A percentile compares a stretch with the other conserved stretches of the same genome.
Conservation (phyloP, 2,888 invertebrate species). For the Hydrotaea cyrtoneurina region DNA sequence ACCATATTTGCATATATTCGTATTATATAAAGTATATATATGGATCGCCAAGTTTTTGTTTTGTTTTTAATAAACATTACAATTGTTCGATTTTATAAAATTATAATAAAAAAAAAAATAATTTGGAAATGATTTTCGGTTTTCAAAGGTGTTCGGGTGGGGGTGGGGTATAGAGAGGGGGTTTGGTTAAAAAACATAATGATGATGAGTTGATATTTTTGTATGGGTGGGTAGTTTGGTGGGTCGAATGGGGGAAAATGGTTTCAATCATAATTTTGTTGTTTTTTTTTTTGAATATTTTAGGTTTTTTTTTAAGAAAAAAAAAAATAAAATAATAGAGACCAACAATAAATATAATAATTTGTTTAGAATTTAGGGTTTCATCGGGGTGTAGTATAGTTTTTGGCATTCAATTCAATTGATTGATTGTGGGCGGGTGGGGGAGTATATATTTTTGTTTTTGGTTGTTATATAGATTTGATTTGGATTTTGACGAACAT, state of each 20-base stretch:
- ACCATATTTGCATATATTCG: conserved; percentile 68
- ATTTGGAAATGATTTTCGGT: conserved; percentile 32
- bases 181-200: conserved; percentile 44
- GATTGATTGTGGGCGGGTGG: conserved; percentile 45
- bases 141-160: conserved; percentile 33
- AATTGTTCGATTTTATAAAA: conserved; percentile 64
- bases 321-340: conserved; percentile 50
- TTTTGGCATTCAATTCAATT: conserved; percentile 64
- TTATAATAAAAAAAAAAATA: conserved; percentile 54
- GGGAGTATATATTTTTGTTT: conserved; percentile 44
- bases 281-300: conserved; percentile 67
- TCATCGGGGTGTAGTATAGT: conserved; percentile 18
- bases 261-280: conserved; percentile 67
- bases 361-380: conserved; percentile 60
- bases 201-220: conserved; percentile 50
- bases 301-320: conserved; percentile 44
- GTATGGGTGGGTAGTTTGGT: not conserved
- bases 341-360: conserved; percentile 64
- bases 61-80: conserved; percentile 65
- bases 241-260: conserved; percentile 35
- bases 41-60: conserved; percentile 77
- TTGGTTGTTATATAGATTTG: conserved; percentile 59
- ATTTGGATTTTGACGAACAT: conserved; percentile 78
- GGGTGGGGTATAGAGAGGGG: conserved; percentile 39
- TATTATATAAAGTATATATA: conserved; percentile 74